These are phyloP conservation scores for Zhengitettix transpicula DNA, from an alignment of 2,888 invertebrate genomes.

Conservation along the genomic window DNA sequence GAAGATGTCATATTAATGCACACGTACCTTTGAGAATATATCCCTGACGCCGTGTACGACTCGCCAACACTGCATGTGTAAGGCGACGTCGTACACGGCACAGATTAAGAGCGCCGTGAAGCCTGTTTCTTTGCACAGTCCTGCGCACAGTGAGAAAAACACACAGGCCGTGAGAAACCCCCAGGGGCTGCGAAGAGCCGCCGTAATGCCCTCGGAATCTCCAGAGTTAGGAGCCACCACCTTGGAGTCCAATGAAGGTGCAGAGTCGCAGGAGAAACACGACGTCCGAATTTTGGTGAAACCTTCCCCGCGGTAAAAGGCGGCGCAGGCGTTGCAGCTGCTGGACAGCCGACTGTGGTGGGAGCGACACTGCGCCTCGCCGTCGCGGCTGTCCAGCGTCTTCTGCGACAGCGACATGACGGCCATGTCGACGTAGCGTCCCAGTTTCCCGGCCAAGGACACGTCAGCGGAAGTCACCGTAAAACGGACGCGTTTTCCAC, in stretches of 20 bases:
- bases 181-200: constrained; percentile 25
- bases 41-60: constrained; percentile 9
- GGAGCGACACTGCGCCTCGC: no score
- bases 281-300: neutral
- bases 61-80: constrained; percentile 6
- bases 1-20: no score
- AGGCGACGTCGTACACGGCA: constrained; percentile 62
- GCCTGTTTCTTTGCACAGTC: constrained; percentile 91
- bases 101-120: constrained; percentile 83
- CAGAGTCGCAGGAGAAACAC: neutral
- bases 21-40: no score
- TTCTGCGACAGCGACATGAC: no score
- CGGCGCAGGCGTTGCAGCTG: neutral
- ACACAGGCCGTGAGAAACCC: constrained; percentile 40
- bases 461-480: no score
- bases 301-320: neutral
- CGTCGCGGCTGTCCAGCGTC: no score
- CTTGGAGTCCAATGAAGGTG: neutral
- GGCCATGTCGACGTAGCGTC: no score
- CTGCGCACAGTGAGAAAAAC: constrained; percentile 54
- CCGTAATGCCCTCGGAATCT: constrained; percentile 6
- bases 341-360: neutral
- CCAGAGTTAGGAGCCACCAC: neutral
- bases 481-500: no score
- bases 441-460: no score